These are phyloP conservation scores for Istiophorus platypterus DNA, from an alignment of 2,113 vertebrate species.

Conservation along the genomic window DNA sequence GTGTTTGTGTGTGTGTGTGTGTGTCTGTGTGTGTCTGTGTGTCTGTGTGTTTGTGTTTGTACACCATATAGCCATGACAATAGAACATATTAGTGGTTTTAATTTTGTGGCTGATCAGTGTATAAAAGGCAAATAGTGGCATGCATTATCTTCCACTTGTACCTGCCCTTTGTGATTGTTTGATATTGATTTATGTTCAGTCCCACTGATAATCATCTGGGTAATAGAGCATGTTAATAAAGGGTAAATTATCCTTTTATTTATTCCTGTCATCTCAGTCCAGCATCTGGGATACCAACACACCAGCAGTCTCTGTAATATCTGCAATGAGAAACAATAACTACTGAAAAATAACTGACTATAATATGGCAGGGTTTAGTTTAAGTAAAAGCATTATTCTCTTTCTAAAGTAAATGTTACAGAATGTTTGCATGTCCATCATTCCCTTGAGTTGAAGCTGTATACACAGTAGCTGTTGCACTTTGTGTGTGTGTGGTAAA, in stretches of 20 bases:
- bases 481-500: not conserved
- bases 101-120: no score
- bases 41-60: no score
- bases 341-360: not conserved
- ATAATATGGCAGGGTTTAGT: not conserved
- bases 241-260: not conserved
- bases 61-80: no score
- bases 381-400: not conserved
- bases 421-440: not conserved
- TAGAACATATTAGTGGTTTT: no score
- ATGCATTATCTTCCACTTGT: not conserved
- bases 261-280: not conserved
- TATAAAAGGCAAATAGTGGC: not conserved
- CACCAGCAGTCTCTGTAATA: not conserved
- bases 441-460: not conserved
- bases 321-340: not conserved
- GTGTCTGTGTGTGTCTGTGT: no score
- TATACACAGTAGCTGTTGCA: not conserved
- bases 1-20: no score
- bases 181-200: slow-evolving; percentile 5
- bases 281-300: not conserved
- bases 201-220: not conserved
- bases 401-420: not conserved
- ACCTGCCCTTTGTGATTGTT: not conserved
- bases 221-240: not conserved